Conservation (phyloP, 2,888 invertebrate species). For the Hirtodrosophila alboralis region DNA sequence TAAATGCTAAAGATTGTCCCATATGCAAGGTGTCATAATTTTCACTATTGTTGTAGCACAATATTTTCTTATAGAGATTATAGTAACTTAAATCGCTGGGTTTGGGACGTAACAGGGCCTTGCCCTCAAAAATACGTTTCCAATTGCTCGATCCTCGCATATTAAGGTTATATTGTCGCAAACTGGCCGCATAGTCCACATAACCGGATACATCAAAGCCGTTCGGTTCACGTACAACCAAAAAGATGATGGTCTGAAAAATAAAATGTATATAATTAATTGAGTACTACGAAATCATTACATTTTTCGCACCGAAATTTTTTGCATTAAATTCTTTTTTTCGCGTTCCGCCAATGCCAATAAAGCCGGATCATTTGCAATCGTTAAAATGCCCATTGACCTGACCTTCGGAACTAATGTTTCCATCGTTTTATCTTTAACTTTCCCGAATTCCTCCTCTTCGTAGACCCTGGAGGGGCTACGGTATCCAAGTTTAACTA, state of each 20-base stretch:
- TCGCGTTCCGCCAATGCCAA: conserved; percentile 77
- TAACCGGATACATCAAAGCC: conserved; percentile 93
- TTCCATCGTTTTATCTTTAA: conserved; percentile 8
- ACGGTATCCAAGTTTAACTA: conserved; percentile 23
- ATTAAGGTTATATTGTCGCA: conserved; percentile 62
- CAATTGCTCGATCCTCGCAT: conserved; percentile 86
- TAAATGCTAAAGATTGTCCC: conserved; percentile 86
- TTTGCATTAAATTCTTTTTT: conserved; percentile 89
- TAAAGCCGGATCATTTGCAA: conserved; percentile 15
- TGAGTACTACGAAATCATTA: too few species aligned
- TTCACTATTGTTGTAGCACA: conserved; percentile 89
- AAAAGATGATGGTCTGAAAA: conserved; percentile 90
- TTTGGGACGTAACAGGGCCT: conserved; percentile 87
- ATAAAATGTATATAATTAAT: too few species aligned
- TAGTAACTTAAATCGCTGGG: conserved; percentile 88
- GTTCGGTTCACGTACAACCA: conserved; percentile 88
- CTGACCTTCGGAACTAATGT: conserved; percentile 14
- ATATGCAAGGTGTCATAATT: conserved; percentile 86
- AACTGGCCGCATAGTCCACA: conserved; percentile 87
- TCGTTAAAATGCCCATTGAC: neutral
- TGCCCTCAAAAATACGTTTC: conserved; percentile 88
- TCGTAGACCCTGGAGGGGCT: conserved; percentile 5
- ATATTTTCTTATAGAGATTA: conserved; percentile 90
- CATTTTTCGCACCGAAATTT: conserved; percentile 86
- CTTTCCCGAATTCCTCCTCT: conserved; percentile 5